Evolutionary conservation across 2,888 invertebrate genomes (phyloP).

Genomic region (Orthosia gracilis): DNA sequence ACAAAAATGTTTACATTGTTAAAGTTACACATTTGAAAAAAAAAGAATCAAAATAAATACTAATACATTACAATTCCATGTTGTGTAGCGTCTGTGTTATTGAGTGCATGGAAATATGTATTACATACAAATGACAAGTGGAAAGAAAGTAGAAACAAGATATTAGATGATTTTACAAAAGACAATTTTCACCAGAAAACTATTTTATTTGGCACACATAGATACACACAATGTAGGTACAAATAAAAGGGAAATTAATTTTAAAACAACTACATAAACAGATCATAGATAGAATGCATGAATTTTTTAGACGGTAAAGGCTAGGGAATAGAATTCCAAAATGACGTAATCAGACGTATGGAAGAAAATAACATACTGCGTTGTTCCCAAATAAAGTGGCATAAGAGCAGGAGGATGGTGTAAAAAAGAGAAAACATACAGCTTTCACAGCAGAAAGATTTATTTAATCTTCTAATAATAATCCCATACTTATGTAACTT

Average conservation of each 20-base stretch:
- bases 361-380: neutral
- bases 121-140: conserved; percentile 20
- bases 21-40: neutral
- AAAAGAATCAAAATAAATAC: no score
- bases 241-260: no score
- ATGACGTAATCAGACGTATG: neutral
- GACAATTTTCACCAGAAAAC: neutral
- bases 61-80: conserved; percentile 19
- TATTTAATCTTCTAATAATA: conserved; percentile 13
- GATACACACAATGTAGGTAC: no score
- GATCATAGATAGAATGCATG: neutral
- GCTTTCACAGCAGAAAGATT: conserved; percentile 8
- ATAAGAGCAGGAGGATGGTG: neutral
- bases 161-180: neutral
- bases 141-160: neutral
- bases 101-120: neutral
- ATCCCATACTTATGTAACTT: conserved; percentile 21
- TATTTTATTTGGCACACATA: no score
- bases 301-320: neutral
- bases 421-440: neutral
- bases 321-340: neutral
- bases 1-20: neutral
- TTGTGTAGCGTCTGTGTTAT: neutral
- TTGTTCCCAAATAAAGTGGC: neutral
- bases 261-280: no score